Evolutionary conservation across 2,888 invertebrate species (phyloP).

Genomic region (Ommatoiulus sabulosus): DNA sequence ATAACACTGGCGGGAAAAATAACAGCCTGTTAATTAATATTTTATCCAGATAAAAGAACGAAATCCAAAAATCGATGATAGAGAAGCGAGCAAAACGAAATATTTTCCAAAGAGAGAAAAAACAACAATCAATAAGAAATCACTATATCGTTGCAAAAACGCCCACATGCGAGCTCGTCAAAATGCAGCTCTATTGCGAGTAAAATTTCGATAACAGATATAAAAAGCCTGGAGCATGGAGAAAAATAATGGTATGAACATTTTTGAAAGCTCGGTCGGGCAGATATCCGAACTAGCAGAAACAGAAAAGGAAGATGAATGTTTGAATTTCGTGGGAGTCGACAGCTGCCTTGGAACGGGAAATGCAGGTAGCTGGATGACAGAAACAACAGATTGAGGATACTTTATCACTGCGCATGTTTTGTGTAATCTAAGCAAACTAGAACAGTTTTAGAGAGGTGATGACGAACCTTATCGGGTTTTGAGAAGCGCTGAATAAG

Average conservation of each 20-base stretch:
- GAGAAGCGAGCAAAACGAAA: slow-evolving; percentile 12
- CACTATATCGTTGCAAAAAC: background rate
- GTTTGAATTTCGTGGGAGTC: background rate
- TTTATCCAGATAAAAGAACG: background rate
- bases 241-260: background rate
- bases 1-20: background rate
- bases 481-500: background rate
- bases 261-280: background rate
- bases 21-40: slow-evolving; percentile 34
- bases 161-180: background rate
- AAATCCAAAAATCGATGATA: slow-evolving; percentile 33
- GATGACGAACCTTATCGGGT: background rate
- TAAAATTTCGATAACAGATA: background rate
- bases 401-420: background rate
- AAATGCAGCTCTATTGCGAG: background rate
- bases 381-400: slow-evolving; percentile 4
- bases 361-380: slow-evolving; percentile 18
- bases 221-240: background rate
- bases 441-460: background rate
- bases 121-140: slow-evolving; percentile 6
- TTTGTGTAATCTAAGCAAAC: background rate
- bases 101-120: background rate
- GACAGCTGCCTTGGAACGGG: background rate
- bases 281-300: background rate
- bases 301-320: slow-evolving; percentile 13